These are phyloP conservation scores for Isaurus tuberculatus DNA, from an alignment of 92 coral and sea anemone species.

Conservation along the genomic window DNA sequence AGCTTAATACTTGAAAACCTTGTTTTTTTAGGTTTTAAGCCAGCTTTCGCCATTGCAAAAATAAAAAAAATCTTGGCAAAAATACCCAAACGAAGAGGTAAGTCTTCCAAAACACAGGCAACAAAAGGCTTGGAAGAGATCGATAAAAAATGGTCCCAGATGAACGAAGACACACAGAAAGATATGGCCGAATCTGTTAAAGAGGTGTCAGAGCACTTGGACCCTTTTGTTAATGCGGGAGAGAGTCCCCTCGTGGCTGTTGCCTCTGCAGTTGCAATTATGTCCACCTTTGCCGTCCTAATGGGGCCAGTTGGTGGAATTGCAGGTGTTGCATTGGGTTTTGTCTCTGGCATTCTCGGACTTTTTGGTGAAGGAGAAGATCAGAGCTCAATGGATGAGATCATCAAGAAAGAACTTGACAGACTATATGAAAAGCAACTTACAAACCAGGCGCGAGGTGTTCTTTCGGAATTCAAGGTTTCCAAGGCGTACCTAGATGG, in stretches of 20 bases:
- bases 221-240: constrained; percentile 32
- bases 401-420: constrained; percentile 49
- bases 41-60: neutral
- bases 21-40: neutral
- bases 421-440: constrained; percentile 46
- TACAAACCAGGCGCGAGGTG: constrained; percentile 55
- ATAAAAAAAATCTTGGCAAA: neutral
- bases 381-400: constrained; percentile 31
- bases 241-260: constrained; percentile 43
- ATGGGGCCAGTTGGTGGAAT: constrained; percentile 58
- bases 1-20: too few species aligned
- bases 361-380: constrained; percentile 59
- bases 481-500: constrained; percentile 57
- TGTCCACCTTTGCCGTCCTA: constrained; percentile 39
- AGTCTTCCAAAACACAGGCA: neutral
- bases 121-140: constrained; percentile 8
- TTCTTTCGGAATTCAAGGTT: constrained; percentile 31
- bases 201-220: constrained; percentile 17
- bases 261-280: constrained; percentile 49
- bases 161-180: constrained; percentile 13
- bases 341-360: constrained; percentile 62
- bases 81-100: neutral
- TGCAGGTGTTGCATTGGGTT: constrained; percentile 43
- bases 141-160: neutral
- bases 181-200: neutral